These are phyloP conservation scores for Pygoscelis adeliae DNA, from an alignment of 2,113 vertebrate species.

Conservation along the genomic window DNA sequence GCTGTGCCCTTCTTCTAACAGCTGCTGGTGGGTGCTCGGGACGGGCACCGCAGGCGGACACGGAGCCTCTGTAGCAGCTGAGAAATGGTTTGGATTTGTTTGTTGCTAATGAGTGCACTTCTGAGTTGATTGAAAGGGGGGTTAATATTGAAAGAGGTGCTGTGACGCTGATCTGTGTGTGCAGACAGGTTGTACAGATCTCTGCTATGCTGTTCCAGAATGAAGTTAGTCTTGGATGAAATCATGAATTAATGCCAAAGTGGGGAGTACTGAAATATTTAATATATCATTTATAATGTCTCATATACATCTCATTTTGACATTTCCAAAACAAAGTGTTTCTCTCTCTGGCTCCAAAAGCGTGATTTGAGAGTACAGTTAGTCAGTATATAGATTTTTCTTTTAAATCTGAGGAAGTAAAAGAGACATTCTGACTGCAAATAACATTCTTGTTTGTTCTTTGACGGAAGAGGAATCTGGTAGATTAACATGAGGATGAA, in stretches of 20 bases:
- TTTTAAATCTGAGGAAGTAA: not conserved
- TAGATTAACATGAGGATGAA: not conserved
- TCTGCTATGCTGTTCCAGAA: not conserved
- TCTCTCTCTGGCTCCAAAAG: not conserved
- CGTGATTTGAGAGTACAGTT: not conserved
- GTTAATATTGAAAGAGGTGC: not conserved
- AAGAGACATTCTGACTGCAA: not conserved
- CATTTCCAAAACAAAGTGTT: not conserved
- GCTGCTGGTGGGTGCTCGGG: not conserved
- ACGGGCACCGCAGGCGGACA: not conserved
- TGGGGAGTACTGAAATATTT: not conserved
- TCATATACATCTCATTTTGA: not conserved
- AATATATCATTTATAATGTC: not conserved
- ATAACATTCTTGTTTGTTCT: not conserved
- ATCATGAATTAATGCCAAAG: not conserved
- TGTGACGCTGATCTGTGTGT: not conserved
- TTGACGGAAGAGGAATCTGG: not conserved
- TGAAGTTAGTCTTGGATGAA: not conserved
- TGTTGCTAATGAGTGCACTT: not conserved
- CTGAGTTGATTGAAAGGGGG: not conserved
- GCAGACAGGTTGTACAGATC: not conserved
- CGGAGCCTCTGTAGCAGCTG: not conserved
- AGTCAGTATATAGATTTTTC: not conserved
- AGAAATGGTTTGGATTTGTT: not conserved
- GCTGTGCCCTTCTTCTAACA: not conserved